These are phyloP conservation scores for Parotia lawesii DNA, from an alignment of 2,113 vertebrate genomes.

Conservation along the genomic window DNA sequence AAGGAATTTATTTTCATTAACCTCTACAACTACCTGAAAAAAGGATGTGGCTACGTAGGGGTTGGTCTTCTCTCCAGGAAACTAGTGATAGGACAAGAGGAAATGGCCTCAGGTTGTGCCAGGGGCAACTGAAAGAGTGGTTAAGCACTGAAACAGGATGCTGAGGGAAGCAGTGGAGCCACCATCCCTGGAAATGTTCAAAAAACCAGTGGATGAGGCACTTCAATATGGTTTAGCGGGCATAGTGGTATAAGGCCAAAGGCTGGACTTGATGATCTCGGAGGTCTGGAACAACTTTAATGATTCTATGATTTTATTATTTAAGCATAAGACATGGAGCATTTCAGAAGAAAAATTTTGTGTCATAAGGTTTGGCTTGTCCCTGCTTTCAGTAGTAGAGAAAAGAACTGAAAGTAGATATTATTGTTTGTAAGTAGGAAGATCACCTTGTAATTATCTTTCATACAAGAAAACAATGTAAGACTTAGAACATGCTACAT, in stretches of 20 bases:
- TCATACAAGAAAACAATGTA: background rate
- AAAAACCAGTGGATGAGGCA: background rate
- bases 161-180: background rate
- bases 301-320: background rate
- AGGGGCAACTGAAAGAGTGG: background rate
- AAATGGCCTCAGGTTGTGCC: background rate
- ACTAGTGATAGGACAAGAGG: background rate
- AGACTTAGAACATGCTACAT: background rate
- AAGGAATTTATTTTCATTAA: background rate
- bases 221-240: background rate
- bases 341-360: background rate
- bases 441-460: background rate
- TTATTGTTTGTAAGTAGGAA: background rate
- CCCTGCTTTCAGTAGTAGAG: background rate
- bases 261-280: background rate
- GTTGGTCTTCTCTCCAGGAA: background rate
- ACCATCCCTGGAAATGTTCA: background rate
- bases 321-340: background rate
- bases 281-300: background rate
- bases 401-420: background rate
- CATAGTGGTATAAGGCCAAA: background rate
- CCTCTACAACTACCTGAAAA: background rate
- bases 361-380: background rate
- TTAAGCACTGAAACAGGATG: background rate
- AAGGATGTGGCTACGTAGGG: background rate